Evolutionary conservation across 2,113 vertebrate species (phyloP), one percentile per base, ranked within the genome.

Genomic region (Lasiurus borealis): DNA sequence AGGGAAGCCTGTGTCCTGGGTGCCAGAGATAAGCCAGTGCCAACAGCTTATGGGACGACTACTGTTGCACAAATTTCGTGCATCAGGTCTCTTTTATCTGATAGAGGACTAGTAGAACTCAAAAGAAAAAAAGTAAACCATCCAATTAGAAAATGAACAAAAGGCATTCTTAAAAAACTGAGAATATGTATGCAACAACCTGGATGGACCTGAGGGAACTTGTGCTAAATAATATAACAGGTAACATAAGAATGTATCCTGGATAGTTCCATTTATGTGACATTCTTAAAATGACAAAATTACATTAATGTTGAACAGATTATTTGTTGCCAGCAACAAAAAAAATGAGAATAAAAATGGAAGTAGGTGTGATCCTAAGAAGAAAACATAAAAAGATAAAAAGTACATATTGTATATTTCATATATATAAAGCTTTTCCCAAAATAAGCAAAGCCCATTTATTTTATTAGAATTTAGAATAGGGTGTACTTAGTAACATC

Each of bases 251-350:
- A 69, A 69, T 91, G 46, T 23, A 12, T 23, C 5, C 8, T 85
- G 2, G 19, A 52, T 44, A 7, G 72, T 27, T 78, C 12, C 11
- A 64, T 72, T 78, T 80, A 85, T 72, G 78, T 90, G 64, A 50
- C 21, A 27, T 90, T 90, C 34, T 64, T 52, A 90, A 62, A 44
- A 44, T 71, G 52, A 80, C 8, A 81, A 71, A 85, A 85, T 89
- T 16, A 6, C 21, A 29, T 27, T 52, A 85, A 44, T 72, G 8
- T 34, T 36, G 62, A 71, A 64, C 1, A 48, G 23, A 77, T 46
- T 80, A 16, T 72, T 89, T 84, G 18, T 64, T 71, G n/a, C 44
- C 15, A 54, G 21, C 15, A 90, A 2, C 71, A 72, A 90, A 85
- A n/a, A 23, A 23, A 36, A 29, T 44, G 8, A 1, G 10, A 71